Conservation (phyloP, 2,797 vertebrate species). For the Rhinophrynus dorsalis region DNA sequence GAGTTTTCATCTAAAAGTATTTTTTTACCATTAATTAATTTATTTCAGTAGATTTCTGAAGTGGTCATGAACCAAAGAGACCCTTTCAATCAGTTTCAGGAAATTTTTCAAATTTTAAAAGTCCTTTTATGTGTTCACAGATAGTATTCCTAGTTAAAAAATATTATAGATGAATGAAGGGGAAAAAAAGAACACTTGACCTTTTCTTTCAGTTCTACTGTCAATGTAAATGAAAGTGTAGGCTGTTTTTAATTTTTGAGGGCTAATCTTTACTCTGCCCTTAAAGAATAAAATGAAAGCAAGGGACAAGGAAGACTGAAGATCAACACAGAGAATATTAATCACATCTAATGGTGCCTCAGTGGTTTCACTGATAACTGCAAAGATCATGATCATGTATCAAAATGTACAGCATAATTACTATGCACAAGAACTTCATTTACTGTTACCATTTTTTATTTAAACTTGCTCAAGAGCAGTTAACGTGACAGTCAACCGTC, state of each 20-base stretch:
- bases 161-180: too few relatives aligned
- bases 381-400: too few relatives aligned
- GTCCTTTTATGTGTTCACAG: not conserved
- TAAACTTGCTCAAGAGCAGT: too few relatives aligned
- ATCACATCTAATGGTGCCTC: not conserved
- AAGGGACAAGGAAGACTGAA: not conserved
- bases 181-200: too few relatives aligned
- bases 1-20: too few relatives aligned
- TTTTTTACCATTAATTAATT: too few relatives aligned
- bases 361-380: not conserved
- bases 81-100: slow-evolving; percentile 1
- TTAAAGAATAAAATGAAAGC: not conserved
- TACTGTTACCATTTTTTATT: too few relatives aligned
- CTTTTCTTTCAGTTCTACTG: not conserved
- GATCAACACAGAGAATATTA: not conserved
- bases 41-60: too few relatives aligned
- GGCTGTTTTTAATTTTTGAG: not conserved
- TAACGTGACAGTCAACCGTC: too few relatives aligned
- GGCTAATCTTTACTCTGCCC: not conserved
- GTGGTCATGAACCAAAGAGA: slow-evolving; percentile 15
- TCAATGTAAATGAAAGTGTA: not conserved
- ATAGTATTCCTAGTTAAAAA: not conserved
- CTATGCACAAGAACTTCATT: too few relatives aligned
- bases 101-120: not conserved
- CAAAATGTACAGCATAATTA: too few relatives aligned